These are phyloP conservation scores for Uropetala carovei DNA, from an alignment of 2,888 invertebrate genomes.

Conservation along the genomic window DNA sequence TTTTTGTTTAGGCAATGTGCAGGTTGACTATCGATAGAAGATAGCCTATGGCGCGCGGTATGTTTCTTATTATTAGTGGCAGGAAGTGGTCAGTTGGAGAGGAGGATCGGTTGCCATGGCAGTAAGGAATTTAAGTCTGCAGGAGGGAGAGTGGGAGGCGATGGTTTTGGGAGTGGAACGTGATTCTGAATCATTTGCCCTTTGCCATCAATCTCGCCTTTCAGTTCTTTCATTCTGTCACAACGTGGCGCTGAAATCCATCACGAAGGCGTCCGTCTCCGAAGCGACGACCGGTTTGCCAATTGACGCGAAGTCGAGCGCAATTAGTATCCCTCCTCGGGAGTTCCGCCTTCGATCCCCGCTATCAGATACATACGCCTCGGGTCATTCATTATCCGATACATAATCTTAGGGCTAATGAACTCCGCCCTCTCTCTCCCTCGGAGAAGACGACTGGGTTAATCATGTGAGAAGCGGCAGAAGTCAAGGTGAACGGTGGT, in stretches of 20 bases:
- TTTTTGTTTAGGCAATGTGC: background rate
- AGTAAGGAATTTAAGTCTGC: background rate
- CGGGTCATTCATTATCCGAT: conserved; percentile 21
- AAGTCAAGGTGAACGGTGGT: background rate
- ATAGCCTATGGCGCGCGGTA: background rate
- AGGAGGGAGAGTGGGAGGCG: background rate
- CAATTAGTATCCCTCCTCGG: conserved; percentile 22
- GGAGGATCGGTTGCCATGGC: background rate
- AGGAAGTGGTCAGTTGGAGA: too few species aligned
- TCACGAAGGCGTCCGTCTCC: conserved; percentile 8
- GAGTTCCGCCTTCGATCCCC: conserved; percentile 10
- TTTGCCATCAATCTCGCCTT: too few species aligned
- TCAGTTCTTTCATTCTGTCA: background rate
- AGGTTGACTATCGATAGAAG: background rate
- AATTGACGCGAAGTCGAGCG: conserved; percentile 13
- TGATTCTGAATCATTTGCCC: background rate
- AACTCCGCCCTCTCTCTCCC: background rate
- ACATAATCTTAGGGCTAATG: conserved; percentile 29
- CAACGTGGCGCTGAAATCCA: conserved; percentile 8
- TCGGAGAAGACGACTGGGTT: background rate
- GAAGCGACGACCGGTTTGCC: conserved; percentile 17
- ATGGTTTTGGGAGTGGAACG: background rate
- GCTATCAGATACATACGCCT: background rate
- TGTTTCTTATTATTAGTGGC: background rate
- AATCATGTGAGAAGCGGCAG: background rate